Percentiles rank a stretch among this genome's conserved stretches.
Evolutionary conservation across 2,888 invertebrate species (phyloP).

Genomic region (Synergus laeviventris): DNA sequence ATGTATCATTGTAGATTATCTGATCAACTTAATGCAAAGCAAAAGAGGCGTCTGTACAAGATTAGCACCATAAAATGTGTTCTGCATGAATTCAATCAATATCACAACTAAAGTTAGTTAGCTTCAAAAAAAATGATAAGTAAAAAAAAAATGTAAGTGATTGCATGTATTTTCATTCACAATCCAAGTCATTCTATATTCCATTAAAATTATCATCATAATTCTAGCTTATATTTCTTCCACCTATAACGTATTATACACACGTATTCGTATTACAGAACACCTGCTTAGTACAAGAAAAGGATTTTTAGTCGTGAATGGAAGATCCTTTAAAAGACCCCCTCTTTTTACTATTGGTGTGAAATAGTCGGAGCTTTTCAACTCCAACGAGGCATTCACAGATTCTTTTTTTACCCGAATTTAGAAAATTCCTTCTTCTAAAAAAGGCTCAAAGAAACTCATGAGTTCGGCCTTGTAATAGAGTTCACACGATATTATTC

Average conservation of each 20-base stretch:
- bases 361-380: constrained; percentile 36
- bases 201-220: constrained; percentile 33
- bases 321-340: constrained; percentile 28
- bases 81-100: not conserved
- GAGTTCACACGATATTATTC: constrained; percentile 31
- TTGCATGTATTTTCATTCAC: constrained; percentile 1
- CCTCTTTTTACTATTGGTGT: constrained; percentile 31
- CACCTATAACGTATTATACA: not conserved
- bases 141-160: too few relatives aligned
- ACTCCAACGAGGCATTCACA: constrained; percentile 35
- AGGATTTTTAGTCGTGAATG: constrained; percentile 33
- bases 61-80: not conserved
- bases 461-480: constrained; percentile 23
- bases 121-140: too few relatives aligned
- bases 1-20: not conserved
- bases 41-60: not conserved
- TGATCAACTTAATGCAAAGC: not conserved
- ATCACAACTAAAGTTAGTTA: too few relatives aligned
- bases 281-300: constrained; percentile 37
- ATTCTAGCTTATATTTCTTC: constrained; percentile 9
- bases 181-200: constrained; percentile 29
- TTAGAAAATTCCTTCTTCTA: constrained; percentile 27
- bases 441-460: constrained; percentile 12
- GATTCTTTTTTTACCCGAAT: constrained; percentile 21
- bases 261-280: constrained; percentile 28